Evolutionary conservation across 2,888 invertebrate species (phyloP).

Genomic region (Julus scandinavius): DNA sequence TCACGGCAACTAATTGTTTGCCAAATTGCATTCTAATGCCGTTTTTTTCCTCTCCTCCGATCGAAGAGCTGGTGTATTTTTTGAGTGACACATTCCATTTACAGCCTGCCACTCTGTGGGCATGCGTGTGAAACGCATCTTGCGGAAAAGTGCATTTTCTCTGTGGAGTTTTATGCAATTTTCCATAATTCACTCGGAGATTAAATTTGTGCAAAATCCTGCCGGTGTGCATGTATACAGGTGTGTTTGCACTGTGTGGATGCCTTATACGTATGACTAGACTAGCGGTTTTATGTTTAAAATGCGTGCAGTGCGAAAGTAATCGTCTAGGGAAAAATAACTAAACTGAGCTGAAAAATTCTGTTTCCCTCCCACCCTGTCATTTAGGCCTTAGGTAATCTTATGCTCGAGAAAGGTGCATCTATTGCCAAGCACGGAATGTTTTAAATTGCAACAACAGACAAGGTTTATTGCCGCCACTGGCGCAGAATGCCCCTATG

Average conservation of each 20-base stretch:
- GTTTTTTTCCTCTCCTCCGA: constrained; percentile 63
- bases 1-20: background rate
- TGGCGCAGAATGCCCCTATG: background rate
- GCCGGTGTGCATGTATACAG: background rate
- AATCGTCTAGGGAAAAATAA: constrained; percentile 38
- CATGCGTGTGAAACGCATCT: background rate
- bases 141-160: constrained; percentile 10
- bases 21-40: constrained; percentile 49
- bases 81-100: constrained; percentile 32
- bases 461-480: constrained; percentile 32
- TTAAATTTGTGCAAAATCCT: constrained; percentile 7
- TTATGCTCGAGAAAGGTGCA: background rate
- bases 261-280: background rate
- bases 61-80: constrained; percentile 67
- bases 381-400: constrained; percentile 19
- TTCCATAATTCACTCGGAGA: constrained; percentile 39
- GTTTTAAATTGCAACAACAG: constrained; percentile 29
- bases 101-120: background rate
- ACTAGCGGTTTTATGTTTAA: constrained; percentile 17
- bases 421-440: background rate
- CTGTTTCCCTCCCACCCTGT: background rate
- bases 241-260: background rate
- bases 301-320: background rate
- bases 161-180: constrained; percentile 22
- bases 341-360: constrained; percentile 28